A percentile compares a stretch with the other conserved stretches of the same genome.
Evolutionary conservation across 2,888 invertebrate species (phyloP).

Genomic region (Perdita meconis): DNA sequence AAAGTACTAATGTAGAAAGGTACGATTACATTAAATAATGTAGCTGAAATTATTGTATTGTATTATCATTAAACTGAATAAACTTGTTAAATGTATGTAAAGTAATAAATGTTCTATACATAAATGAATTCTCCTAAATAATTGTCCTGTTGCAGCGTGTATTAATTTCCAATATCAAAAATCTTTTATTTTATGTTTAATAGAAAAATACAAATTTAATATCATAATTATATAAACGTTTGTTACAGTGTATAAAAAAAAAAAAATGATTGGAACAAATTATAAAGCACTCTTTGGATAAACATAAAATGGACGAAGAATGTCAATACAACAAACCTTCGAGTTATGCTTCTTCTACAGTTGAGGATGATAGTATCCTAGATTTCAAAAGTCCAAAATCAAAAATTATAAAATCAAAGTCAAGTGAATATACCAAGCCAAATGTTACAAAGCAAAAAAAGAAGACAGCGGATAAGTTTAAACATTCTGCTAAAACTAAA

Average conservation of each 20-base stretch:
- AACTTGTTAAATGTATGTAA: slow-evolving; percentile 17
- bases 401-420: slow-evolving; percentile 48
- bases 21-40: slow-evolving; percentile 20
- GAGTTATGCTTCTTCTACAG: not conserved
- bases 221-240: not conserved
- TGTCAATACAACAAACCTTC: not conserved
- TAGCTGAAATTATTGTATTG: not conserved
- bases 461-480: slow-evolving; percentile 32
- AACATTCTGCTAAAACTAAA: slow-evolving; percentile 29
- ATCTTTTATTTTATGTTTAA: not conserved
- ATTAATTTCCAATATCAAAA: too few species aligned
- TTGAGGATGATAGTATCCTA: slow-evolving; percentile 74
- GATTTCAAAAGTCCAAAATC: slow-evolving; percentile 79
- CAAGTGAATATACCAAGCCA: slow-evolving; percentile 30
- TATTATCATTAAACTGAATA: slow-evolving; percentile 20
- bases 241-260: not conserved
- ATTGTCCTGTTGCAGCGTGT: too few species aligned
- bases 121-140: too few species aligned
- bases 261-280: too few species aligned
- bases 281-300: slow-evolving; percentile 2
- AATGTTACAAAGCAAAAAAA: slow-evolving; percentile 31
- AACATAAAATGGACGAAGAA: slow-evolving; percentile 33
- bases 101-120: too few species aligned
- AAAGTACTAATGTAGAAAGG: slow-evolving; percentile 26
- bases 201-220: not conserved